Percentiles rank a stretch among this genome's conserved stretches.
phyloP scores from a whole-genome alignment of 2,113 vertebrate species.

The Larimichthys polyactis region DNA sequence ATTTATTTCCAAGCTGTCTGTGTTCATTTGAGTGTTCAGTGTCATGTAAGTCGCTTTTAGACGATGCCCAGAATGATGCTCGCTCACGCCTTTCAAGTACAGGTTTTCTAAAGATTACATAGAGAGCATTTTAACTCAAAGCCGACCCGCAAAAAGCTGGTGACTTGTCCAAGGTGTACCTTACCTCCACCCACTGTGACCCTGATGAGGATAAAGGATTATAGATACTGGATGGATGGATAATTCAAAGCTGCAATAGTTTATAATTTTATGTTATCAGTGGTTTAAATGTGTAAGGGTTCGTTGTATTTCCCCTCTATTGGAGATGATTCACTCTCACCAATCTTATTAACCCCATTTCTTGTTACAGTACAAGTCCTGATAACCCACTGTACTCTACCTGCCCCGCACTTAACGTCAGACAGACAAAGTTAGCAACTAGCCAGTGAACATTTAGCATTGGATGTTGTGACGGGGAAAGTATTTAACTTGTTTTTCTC shows the following conservation, averaged over 20 bases:
- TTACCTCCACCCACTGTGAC: too few relatives aligned
- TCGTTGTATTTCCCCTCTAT: background rate
- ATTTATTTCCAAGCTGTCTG: too few relatives aligned
- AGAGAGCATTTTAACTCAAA: too few relatives aligned
- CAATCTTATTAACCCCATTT: background rate
- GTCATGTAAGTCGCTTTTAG: too few relatives aligned
- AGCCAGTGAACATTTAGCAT: background rate
- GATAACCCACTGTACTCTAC: background rate
- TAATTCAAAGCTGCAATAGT: background rate
- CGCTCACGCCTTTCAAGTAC: too few relatives aligned
- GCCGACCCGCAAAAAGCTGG: too few relatives aligned
- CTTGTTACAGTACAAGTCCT: background rate
- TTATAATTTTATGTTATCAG: background rate
- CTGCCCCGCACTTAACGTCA: background rate
- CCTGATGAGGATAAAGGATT: too few relatives aligned
- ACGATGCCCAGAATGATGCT: too few relatives aligned
- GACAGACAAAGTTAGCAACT: background rate
- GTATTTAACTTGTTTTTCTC: background rate
- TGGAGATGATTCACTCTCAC: background rate
- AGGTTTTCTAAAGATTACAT: too few relatives aligned
- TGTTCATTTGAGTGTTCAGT: too few relatives aligned
- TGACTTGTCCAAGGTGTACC: too few relatives aligned
- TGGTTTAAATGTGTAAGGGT: background rate
- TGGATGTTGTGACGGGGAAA: background rate
- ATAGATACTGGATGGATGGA: too few relatives aligned